Conservation (phyloP, 2,113 vertebrate species). For the Daubentonia madagascariensis region DNA sequence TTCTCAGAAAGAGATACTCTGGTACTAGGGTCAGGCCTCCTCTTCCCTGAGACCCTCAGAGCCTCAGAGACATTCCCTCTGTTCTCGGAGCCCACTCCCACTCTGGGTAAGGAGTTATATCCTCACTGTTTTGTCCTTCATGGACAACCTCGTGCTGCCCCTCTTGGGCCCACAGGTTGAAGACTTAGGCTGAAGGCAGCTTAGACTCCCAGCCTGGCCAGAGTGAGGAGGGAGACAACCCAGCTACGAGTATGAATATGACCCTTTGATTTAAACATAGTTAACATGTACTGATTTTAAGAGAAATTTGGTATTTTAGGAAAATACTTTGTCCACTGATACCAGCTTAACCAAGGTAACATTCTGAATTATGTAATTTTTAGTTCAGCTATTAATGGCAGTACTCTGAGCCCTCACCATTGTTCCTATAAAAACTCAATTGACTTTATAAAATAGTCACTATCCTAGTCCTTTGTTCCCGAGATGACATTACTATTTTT, state of each 20-base stretch:
- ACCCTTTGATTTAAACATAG: not conserved
- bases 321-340: not conserved
- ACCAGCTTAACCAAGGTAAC: not conserved
- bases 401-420: not conserved
- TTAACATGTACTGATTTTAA: not conserved
- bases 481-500: not conserved
- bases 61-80: not conserved
- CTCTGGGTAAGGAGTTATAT: not conserved
- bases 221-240: not conserved
- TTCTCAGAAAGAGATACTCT: not conserved
- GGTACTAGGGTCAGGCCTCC: not conserved
- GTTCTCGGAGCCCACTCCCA: not conserved
- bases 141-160: not conserved
- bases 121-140: not conserved
- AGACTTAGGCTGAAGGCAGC: not conserved
- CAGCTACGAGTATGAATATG: not conserved
- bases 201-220: not conserved
- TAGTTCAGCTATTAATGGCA: not conserved
- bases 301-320: not conserved
- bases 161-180: not conserved
- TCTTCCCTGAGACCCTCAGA: not conserved
- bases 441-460: constrained; percentile 13
- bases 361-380: constrained; percentile 31
- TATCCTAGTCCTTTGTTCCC: not conserved
- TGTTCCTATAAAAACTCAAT: not conserved